Base-by-base conservation (phyloP, 2,888 invertebrate species). In the Apocheima hispidaria region DNA sequence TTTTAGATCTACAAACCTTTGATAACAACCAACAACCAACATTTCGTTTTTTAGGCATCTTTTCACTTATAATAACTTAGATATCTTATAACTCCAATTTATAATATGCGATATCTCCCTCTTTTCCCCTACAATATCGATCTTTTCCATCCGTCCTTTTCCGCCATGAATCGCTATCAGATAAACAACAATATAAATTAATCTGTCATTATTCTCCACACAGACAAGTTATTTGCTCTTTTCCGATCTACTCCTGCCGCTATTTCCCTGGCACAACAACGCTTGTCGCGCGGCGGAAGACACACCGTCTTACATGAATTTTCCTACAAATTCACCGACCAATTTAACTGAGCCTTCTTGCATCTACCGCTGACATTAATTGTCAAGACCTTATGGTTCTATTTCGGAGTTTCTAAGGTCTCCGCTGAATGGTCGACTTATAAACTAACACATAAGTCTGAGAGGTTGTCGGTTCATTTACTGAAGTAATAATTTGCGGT, bases 191-290 rank as follows among this genome's bases (percentile, higher is more conserved):
- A 55, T 51, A 51, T 70, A 72, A 73, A 70, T 66, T 72, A 70
- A 70, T 65, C 56, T 56, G 51, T 62, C 61, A 44, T 71, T 63
- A 53, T 66, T 67, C 56, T 54, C 64, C 66, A 49, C 43, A 65
- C 43, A 65, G 72, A 65, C 66, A 76, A 69, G 68, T 72, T 75
- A 78, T 79, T 74, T 74, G 77, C 81, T 76, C 78, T 81, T 78
- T 87, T 86, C 87, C 86, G 82, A 77, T 82, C 71, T 67, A 69
- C 77, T 71, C 75, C 68, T 65, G 68, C 71, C 70, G 84, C 86
- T 82, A 90, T 90, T 90, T 90, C 89, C 88, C 81, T 73, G 67
- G 76, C 79, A 79, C 82, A 83, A 84, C 81, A 78, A 75, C 75
- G 60, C 73, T 73, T 77, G 74, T 72, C 75, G 76, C 71, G 69